Evolutionary conservation across 2,797 vertebrate species (phyloP), one percentile per base, ranked within the genome.

Genomic region (Anolis apletophallus): DNA sequence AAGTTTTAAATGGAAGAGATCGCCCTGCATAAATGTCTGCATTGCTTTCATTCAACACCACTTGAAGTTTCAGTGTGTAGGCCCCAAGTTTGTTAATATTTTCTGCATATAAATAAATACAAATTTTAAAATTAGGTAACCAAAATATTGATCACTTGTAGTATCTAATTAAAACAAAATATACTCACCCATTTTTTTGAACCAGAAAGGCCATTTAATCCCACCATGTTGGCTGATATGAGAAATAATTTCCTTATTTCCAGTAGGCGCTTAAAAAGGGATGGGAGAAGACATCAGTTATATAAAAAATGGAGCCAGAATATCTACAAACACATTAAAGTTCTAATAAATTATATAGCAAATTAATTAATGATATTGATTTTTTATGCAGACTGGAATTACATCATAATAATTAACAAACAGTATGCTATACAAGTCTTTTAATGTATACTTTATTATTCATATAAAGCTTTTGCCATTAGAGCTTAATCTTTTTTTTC

Each of bases 131-230:
- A 89, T 75, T 16, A 74, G 90, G 23, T 88, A 64, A 81, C 64
- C 8, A 64, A 83, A 82, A 61, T 32, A 85, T 9, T 92, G 57
- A 85, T 13, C 14, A 91, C 84, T n/a, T 61, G 34, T 90, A 85
- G 79, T 64, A 91, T 0, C 67, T 83, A 71, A 67, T 29, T 36
- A 72, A 93, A 75, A 36, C 52, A 68, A 74, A 90, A 79, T 46
- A 3, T 3, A 91, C 90, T 91, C 95, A 99, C 98, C 97, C 95
- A 97, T 98, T 95, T 96, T 97, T 94, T 97, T 98, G 96, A 99
- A 99, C 97, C 97, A 98, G 94, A 97, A 98, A 0, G 95, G 95
- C 97, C 95, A 97, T 88, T 97, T 98, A 76, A 94, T 34, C 87
- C 97, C 94, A 94, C 97, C 94, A 94, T 98, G 95, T 26, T 95